Conservation (phyloP, 2,113 vertebrate genomes). For the Passer domesticus region DNA sequence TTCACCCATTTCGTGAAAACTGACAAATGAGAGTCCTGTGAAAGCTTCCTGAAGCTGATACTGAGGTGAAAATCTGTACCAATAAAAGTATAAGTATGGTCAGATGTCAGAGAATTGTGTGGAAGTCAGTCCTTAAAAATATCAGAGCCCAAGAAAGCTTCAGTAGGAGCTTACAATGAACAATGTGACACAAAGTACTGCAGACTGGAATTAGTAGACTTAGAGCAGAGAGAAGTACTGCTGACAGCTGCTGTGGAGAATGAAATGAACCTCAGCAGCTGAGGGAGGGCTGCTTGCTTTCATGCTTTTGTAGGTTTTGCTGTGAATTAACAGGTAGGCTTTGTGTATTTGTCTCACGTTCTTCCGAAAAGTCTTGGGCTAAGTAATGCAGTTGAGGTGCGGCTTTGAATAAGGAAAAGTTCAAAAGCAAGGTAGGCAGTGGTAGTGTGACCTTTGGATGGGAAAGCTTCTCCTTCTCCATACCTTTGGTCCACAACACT, state of each 20-base stretch:
- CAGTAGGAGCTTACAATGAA: not conserved
- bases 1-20: not conserved
- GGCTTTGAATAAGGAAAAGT: not conserved
- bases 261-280: not conserved
- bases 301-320: not conserved
- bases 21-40: not conserved
- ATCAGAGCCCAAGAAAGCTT: not conserved
- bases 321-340: not conserved
- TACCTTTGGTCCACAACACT: not conserved
- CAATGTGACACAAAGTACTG: not conserved
- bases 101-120: not conserved
- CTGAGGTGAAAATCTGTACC: not conserved
- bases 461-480: not conserved
- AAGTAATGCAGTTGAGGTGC: fast-evolving
- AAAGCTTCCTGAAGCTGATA: not conserved
- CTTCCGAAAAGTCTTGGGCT: not conserved
- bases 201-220: not conserved
- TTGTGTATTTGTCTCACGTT: not conserved
- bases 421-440: not conserved
- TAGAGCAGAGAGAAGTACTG: not conserved
- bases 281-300: not conserved
- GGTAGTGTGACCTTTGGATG: not conserved
- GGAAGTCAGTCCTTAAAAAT: not conserved
- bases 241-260: not conserved
- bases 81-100: not conserved